Conservation (phyloP, 2,797 vertebrate species). For the Cichlasoma orientale region DNA sequence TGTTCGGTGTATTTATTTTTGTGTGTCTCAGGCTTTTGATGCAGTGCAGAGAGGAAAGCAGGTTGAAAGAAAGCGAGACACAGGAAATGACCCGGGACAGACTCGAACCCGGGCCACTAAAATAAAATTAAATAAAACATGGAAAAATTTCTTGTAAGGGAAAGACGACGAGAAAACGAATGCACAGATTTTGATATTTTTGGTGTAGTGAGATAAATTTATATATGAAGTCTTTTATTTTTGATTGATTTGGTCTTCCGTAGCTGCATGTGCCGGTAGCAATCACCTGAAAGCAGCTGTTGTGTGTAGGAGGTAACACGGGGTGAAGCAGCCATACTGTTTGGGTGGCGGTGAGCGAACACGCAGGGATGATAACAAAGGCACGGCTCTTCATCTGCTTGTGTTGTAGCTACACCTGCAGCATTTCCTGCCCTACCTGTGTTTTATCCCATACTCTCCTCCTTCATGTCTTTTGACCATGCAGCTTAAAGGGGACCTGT, state of each 20-base stretch:
- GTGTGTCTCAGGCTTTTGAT: not conserved
- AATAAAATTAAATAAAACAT: not conserved
- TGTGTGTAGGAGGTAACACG: not conserved
- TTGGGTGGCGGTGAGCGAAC: not conserved
- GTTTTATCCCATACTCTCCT: no score
- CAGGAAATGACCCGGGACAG: not conserved
- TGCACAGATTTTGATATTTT: not conserved
- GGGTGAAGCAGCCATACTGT: not conserved
- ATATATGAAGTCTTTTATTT: not conserved
- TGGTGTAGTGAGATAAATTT: not conserved
- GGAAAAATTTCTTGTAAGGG: not conserved
- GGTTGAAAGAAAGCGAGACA: fast-evolving
- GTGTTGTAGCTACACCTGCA: no score
- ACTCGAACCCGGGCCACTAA: not conserved
- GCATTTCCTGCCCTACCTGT: no score
- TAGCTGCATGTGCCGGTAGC: not conserved
- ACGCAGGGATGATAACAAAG: not conserved
- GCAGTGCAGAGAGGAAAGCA: not conserved
- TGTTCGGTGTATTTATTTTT: not conserved
- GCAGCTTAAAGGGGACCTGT: no score
- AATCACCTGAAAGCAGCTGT: not conserved
- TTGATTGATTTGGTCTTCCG: not conserved
- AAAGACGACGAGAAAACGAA: fast-evolving
- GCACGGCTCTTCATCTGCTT: no score
- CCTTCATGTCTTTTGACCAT: no score